phyloP scores from a whole-genome alignment of 2,113 vertebrate species.

The Epinephelus moara region DNA sequence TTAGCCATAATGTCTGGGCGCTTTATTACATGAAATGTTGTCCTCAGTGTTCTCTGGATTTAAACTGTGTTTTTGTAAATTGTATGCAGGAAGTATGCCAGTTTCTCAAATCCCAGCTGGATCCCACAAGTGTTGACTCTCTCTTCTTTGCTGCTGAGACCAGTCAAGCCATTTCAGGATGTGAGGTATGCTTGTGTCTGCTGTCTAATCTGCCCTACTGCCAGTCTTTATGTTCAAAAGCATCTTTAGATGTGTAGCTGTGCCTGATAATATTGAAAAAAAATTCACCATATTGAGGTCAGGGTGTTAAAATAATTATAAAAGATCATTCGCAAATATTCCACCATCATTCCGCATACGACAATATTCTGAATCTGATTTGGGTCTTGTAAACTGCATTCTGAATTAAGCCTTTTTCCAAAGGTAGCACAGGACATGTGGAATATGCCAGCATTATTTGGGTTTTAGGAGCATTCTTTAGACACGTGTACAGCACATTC shows the following conservation, averaged over 20 bases:
- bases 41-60: background rate
- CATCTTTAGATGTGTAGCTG: background rate
- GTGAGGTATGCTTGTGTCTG: conserved; percentile 86
- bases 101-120: conserved; percentile 92
- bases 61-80: background rate
- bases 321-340: background rate
- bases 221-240: background rate
- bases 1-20: background rate
- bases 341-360: too few relatives aligned
- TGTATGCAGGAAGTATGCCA: conserved; percentile 88
- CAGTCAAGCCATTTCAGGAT: conserved; percentile 90
- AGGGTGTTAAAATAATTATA: background rate
- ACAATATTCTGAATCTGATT: too few relatives aligned
- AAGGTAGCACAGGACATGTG: too few relatives aligned
- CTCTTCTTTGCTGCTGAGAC: conserved; percentile 94
- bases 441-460: too few relatives aligned
- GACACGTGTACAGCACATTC: too few relatives aligned
- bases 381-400: too few relatives aligned
- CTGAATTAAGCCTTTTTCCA: too few relatives aligned
- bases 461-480: too few relatives aligned
- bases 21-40: rapidly evolving
- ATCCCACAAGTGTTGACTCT: conserved; percentile 91
- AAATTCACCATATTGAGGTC: background rate
- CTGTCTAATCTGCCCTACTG: background rate
- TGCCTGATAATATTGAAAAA: background rate